Percentiles rank a stretch among this genome's conserved stretches.
These are phyloP conservation scores for Phyllotreta striolata DNA, from an alignment of 2,888 invertebrate species.

Conservation along the genomic window DNA sequence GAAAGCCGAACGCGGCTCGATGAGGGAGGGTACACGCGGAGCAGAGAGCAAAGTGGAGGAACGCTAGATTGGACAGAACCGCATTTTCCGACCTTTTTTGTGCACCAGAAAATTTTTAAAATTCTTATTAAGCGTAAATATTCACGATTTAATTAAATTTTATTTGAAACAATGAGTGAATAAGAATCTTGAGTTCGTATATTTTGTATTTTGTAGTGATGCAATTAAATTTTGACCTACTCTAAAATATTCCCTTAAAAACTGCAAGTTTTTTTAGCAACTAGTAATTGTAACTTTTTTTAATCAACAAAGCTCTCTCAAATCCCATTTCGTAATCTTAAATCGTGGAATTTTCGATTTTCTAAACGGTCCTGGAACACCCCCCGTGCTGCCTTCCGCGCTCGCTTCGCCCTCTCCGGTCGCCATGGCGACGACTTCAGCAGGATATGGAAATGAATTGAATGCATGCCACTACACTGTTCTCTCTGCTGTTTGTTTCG, in stretches of 20 bases:
- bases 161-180: too few relatives aligned
- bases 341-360: conserved; percentile 47
- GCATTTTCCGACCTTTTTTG: conserved; percentile 1
- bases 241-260: too few relatives aligned
- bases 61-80: conserved; percentile 3
- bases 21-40: background rate
- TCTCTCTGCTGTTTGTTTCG: conserved; percentile 20
- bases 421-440: conserved; percentile 42
- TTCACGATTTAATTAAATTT: too few relatives aligned
- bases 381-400: conserved; percentile 16
- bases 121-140: too few relatives aligned
- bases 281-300: too few relatives aligned
- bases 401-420: conserved; percentile 37
- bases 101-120: conserved; percentile 1
- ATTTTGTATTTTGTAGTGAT: too few relatives aligned
- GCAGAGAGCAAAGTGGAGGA: background rate
- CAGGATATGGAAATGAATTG: conserved; percentile 43
- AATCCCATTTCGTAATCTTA: background rate
- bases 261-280: too few relatives aligned
- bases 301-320: too few relatives aligned
- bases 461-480: conserved; percentile 40
- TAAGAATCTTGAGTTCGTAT: too few relatives aligned
- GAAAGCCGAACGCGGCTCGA: background rate
- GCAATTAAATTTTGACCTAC: too few relatives aligned
- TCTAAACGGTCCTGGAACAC: conserved; percentile 28